Percentiles rank a stretch among this genome's conserved stretches.
Evolutionary conservation across 1,140 invertebrate species (phyloP).

Genomic region (Magallana ariakensis): DNA sequence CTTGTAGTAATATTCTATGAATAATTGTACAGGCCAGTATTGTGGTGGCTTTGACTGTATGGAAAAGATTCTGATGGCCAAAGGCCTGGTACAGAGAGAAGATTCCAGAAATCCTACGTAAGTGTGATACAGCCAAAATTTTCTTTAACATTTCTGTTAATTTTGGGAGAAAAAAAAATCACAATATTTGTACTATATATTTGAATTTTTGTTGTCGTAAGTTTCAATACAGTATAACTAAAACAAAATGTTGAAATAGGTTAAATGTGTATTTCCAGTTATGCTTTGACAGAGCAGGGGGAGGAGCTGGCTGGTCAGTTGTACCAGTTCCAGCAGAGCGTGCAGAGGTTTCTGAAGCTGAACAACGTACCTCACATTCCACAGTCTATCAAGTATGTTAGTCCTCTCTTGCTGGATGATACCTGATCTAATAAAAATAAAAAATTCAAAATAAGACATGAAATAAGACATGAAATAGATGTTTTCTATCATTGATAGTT

Average conservation of each 20-base stretch:
- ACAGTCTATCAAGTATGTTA: conserved; percentile 36
- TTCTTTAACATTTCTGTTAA: too few species aligned
- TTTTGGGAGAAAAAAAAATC: too few species aligned
- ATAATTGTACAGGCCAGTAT: conserved; percentile 52
- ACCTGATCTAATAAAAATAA: too few species aligned
- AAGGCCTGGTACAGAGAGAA: conserved; percentile 64
- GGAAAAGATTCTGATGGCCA: conserved; percentile 60
- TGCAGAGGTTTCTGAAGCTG: conserved; percentile 51
- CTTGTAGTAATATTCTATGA: too few species aligned
- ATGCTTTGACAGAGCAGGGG: conserved; percentile 59
- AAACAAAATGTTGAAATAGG: too few species aligned
- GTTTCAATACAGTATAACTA: too few species aligned
- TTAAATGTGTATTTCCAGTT: conserved; percentile 40
- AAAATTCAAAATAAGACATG: too few species aligned
- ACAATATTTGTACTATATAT: too few species aligned
- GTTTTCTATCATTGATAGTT: too few species aligned
- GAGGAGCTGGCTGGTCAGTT: conserved; percentile 54
- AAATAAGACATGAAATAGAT: too few species aligned
- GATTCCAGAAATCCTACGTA: conserved; percentile 61
- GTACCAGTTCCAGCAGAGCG: conserved; percentile 51
- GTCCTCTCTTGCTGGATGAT: neutral
- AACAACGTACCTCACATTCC: conserved; percentile 53
- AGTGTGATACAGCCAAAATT: conserved; percentile 3
- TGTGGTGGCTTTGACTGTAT: conserved; percentile 66
- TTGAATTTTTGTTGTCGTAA: too few species aligned